A percentile compares a stretch with the other conserved stretches of the same genome.
Evolutionary conservation across 1,140 invertebrate genomes (phyloP).

Genomic region (Camponotus floridanus): DNA sequence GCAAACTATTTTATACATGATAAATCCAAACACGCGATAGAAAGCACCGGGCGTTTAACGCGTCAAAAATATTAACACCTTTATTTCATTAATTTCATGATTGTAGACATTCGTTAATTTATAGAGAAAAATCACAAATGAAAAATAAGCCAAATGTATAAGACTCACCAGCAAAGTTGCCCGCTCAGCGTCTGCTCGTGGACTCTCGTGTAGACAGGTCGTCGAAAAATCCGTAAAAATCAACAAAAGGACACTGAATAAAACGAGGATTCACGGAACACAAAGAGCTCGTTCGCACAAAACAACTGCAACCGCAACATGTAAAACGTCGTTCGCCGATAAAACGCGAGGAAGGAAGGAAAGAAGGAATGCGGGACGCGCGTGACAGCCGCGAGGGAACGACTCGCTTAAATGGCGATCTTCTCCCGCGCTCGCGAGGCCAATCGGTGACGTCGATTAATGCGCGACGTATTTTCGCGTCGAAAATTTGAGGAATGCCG

Average conservation of each 20-base stretch:
- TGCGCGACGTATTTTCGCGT: background rate
- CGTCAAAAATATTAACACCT: background rate
- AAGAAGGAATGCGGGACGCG: conserved; percentile 26
- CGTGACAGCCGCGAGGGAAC: conserved; percentile 40
- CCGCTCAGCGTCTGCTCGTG: too few species aligned
- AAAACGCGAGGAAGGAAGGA: conserved; percentile 13
- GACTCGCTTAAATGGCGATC: conserved; percentile 42
- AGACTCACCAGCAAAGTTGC: conserved; percentile 41
- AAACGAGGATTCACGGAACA: conserved; percentile 69
- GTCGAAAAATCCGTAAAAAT: conserved; percentile 73
- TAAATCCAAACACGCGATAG: conserved; percentile 28
- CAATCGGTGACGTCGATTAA: conserved; percentile 18
- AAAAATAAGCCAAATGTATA: background rate
- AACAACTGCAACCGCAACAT: conserved; percentile 60
- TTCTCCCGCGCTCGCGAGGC: conserved; percentile 44
- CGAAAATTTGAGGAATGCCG: background rate
- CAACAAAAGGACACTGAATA: conserved; percentile 69
- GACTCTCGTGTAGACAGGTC: background rate
- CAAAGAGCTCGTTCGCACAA: conserved; percentile 66
- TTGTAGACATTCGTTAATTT: background rate
- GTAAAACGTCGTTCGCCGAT: conserved; percentile 69
- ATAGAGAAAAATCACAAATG: background rate
- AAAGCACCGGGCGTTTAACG: background rate
- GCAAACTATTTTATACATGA: conserved; percentile 1
- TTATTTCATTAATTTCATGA: too few species aligned